Base-by-base conservation (phyloP, 2,797 vertebrate genomes). In the Sparus aurata region DNA sequence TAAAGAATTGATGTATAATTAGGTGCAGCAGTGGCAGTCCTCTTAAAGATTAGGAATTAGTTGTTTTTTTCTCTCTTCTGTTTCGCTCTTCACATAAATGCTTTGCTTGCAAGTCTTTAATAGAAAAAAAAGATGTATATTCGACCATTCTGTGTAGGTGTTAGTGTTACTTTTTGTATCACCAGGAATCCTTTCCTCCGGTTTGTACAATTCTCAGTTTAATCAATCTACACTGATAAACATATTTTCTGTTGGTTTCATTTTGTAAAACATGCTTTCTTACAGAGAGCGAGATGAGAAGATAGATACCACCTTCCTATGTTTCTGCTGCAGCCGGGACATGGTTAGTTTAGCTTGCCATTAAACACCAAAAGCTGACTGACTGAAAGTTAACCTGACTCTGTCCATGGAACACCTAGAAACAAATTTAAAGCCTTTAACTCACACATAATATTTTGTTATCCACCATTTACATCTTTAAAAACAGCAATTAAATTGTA, bases 1-100 rank as follows among this genome's bases (percentile, higher is more conserved):
- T 61, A 72, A 71, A 77, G 67, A 74, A 55, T 25, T 58, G 22
- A 67, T 75, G 57, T 43, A 80, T 85, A 82, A 89, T 89, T 87
- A 83, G 53, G 53, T 73, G 55, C 65, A 70, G 77, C 67, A 63
- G 55, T 60, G 25, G 22, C 57, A 62, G 60, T 30, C 69, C 65
- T 62, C 23, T 18, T 64, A 76, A 75, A 84, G 78, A 71, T 66
- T 13, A 69, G 27, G 43, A 77, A 62, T 70, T 55, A 22, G 17
- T 11, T 38, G 38, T 11, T 23, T 53, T 61, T 80, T 83, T 46
- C 53, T 50, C 53, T 82, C 62, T 16, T 68, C 46, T n/a, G 23
- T 66, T 53, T 71, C 53, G 12, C 43, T 23, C 68, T 38, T 57
- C 52, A 69, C 84, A 87, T 65, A 60, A 76, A 72, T 65, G 46